Conservation (phyloP, 2,888 invertebrate genomes). For the Cosmia pyralina region DNA sequence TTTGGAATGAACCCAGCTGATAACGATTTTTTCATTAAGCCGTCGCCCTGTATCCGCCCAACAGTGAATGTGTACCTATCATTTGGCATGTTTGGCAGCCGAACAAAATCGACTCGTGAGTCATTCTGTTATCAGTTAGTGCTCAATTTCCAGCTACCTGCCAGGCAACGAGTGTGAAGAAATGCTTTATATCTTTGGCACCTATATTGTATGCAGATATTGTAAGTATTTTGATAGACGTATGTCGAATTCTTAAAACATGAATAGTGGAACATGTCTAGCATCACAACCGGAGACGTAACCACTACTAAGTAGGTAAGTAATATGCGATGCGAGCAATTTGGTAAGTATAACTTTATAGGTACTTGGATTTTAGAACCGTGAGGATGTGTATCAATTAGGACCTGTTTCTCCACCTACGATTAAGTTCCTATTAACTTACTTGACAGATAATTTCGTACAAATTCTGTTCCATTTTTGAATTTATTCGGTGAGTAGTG, state of each 20-base stretch:
- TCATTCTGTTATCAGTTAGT: slow-evolving; percentile 43
- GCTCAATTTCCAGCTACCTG: slow-evolving; percentile 39
- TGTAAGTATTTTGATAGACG: slow-evolving; percentile 20
- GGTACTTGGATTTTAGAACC: neutral
- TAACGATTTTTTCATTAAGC: slow-evolving; percentile 69
- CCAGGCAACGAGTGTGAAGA: slow-evolving; percentile 30
- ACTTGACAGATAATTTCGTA: no score
- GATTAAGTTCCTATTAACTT: no score
- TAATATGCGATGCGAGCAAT: neutral
- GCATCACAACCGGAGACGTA: slow-evolving; percentile 6
- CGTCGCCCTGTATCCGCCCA: slow-evolving; percentile 27
- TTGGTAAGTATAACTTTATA: neutral
- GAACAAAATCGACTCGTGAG: slow-evolving; percentile 35
- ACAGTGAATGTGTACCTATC: slow-evolving; percentile 25
- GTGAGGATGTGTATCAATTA: slow-evolving; percentile 3
- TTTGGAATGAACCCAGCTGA: slow-evolving; percentile 70
- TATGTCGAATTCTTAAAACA: slow-evolving; percentile 43
- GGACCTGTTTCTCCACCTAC: no score
- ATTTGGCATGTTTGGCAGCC: slow-evolving; percentile 33
- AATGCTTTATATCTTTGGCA: slow-evolving; percentile 8
- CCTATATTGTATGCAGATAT: slow-evolving; percentile 31
- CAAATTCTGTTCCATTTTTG: no score
- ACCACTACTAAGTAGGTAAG: neutral
- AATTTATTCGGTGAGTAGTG: no score
- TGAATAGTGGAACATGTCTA: slow-evolving; percentile 34